Evolutionary conservation across 2,888 invertebrate genomes (phyloP).

Genomic region (Zhengitettix transpicula): DNA sequence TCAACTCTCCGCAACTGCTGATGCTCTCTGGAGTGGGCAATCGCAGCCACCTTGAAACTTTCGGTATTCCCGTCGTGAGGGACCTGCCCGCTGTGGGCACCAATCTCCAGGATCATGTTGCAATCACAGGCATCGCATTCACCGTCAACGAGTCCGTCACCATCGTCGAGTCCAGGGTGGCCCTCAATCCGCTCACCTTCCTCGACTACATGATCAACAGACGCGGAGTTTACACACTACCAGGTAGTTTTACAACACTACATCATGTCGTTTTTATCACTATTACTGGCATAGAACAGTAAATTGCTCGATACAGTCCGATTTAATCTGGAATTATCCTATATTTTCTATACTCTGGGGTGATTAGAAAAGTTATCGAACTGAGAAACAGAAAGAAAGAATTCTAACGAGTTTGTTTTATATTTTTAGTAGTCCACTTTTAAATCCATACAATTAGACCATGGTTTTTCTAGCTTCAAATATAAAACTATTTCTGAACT

Average conservation of each 20-base stretch:
- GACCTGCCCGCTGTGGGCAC: conserved; percentile 65
- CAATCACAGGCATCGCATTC: conserved; percentile 54
- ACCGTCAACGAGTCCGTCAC: conserved; percentile 71
- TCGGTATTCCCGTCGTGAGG: conserved; percentile 48
- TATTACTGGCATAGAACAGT: too few species aligned
- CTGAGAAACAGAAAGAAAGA: too few species aligned
- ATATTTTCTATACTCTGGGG: too few species aligned
- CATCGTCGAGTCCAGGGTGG: background rate
- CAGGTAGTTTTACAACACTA: background rate
- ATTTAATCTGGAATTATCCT: too few species aligned
- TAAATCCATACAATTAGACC: too few species aligned
- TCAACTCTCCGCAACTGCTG: conserved; percentile 86
- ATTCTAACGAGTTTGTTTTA: too few species aligned
- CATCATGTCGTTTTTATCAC: too few species aligned
- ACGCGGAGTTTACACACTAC: background rate
- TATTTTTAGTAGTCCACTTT: too few species aligned
- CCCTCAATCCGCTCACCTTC: background rate
- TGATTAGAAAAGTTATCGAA: too few species aligned
- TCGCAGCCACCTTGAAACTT: conserved; percentile 40
- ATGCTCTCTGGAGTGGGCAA: conserved; percentile 81
- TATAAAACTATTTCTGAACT: too few species aligned
- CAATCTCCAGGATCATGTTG: conserved; percentile 76
- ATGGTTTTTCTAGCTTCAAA: too few species aligned
- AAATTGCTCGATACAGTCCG: too few species aligned
- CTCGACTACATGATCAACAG: background rate